Evolutionary conservation across 2,113 vertebrate species (phyloP), one percentile per base, ranked within the genome.

Genomic region (Spilogale gracilis): DNA sequence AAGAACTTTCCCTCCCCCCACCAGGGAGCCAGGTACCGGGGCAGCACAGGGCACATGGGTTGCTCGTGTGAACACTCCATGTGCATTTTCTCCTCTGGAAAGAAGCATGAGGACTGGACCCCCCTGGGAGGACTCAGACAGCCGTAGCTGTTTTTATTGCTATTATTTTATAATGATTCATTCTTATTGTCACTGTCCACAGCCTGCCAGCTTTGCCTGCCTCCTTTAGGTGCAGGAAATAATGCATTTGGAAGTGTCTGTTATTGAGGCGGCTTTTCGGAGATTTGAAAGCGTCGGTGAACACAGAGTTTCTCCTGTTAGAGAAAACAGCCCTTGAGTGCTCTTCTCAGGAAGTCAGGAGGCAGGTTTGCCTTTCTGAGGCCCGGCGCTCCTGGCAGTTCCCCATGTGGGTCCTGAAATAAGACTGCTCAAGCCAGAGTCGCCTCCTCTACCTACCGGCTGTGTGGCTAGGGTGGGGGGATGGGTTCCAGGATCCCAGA

Each of bases 361-460:
- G 20, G 16, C 2, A 25, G 2, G 20, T 5, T 3, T 3, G 21
- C 50, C 16, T 52, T 65, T 17, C 74, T 27, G 45, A 38, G 16
- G 89, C 43, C 52, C 14, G 21, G 12, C 32, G 50, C 10, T 1
- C 0, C 0, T 27, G 5, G 25, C 6, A 17, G 6, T 16, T 18
- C 6, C 10, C 3, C 50, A 48, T 1, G 0, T 6, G n/a, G 38
- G 2, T 25, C 56, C 45, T 12, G 12, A 18, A 58, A 17, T 16
- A 30, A 0, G 7, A 43, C 25, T 27, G 58, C 45, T 27, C 10
- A 45, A 45, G 13, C 20, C 45, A 13, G 16, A 9, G 23, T 90
- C 58, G 17, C 25, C 48, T 65, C n/a, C 27, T 90, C 9, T 12
- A 20, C 58, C 58, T 65, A 25, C 88, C 20, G 11, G 32, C 74